These are phyloP conservation scores for Argya squamiceps DNA, from an alignment of 2,797 vertebrate genomes.

Conservation along the genomic window DNA sequence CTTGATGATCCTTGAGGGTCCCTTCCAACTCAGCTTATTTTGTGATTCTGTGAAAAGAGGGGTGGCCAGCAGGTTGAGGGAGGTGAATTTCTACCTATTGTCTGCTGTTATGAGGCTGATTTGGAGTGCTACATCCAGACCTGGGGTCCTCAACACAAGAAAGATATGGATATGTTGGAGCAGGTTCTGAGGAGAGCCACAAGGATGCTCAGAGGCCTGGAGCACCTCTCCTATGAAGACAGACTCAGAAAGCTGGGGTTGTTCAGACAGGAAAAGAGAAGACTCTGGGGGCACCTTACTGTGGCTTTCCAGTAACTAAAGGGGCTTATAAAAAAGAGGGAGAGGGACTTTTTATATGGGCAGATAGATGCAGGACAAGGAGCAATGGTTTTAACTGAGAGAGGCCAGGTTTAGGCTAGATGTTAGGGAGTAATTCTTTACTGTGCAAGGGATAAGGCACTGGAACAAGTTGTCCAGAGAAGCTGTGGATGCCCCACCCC, in stretches of 20 bases:
- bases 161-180: neutral
- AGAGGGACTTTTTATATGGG: neutral
- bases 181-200: neutral
- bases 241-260: neutral
- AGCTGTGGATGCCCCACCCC: neutral
- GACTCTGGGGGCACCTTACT: neutral
- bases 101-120: accelerated
- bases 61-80: neutral
- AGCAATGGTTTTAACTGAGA: neutral
- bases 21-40: neutral
- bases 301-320: neutral
- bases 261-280: neutral
- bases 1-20: neutral
- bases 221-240: neutral
- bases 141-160: neutral
- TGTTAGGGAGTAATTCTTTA: neutral
- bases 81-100: neutral
- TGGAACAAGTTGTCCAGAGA: neutral
- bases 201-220: neutral
- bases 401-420: neutral
- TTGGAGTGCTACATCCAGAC: neutral
- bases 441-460: neutral
- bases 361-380: neutral
- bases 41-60: neutral
- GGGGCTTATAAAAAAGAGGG: neutral